phyloP scores from a whole-genome alignment of 2,113 vertebrate genomes.

The Motacilla alba region DNA sequence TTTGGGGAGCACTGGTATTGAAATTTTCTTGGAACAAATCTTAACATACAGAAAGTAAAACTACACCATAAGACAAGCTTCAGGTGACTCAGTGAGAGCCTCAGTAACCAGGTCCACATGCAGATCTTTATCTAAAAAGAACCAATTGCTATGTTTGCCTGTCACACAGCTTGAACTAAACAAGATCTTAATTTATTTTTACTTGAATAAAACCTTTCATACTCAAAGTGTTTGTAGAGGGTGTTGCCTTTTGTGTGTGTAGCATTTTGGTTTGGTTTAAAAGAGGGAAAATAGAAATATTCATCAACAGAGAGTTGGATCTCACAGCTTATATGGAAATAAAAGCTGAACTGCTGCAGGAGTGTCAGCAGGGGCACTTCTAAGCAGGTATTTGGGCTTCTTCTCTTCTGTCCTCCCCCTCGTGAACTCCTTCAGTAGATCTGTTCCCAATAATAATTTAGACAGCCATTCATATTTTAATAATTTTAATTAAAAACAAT shows the following conservation, averaged over 20 bases:
- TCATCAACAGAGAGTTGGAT: background rate
- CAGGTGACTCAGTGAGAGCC: background rate
- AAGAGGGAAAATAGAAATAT: background rate
- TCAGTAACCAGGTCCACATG: background rate
- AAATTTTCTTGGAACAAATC: background rate
- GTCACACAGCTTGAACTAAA: background rate
- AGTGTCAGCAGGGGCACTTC: background rate
- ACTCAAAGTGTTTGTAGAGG: background rate
- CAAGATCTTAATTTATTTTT: constrained; percentile 13
- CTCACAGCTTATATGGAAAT: accelerated
- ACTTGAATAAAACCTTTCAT: constrained; percentile 15
- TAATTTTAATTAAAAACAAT: constrained; percentile 4
- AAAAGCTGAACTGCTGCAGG: background rate
- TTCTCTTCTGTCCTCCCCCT: background rate
- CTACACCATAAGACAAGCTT: background rate
- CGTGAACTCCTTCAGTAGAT: background rate
- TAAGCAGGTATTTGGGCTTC: background rate
- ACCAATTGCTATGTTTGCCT: background rate
- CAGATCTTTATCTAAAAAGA: background rate
- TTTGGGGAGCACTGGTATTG: background rate
- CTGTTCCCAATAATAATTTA: background rate
- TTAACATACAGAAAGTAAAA: background rate
- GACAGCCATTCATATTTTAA: background rate
- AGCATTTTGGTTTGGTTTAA: background rate
- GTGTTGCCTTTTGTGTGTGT: background rate